phyloP scores from a whole-genome alignment of 92 coral and sea anemone genomes.

The Phenganax stokvisi region DNA sequence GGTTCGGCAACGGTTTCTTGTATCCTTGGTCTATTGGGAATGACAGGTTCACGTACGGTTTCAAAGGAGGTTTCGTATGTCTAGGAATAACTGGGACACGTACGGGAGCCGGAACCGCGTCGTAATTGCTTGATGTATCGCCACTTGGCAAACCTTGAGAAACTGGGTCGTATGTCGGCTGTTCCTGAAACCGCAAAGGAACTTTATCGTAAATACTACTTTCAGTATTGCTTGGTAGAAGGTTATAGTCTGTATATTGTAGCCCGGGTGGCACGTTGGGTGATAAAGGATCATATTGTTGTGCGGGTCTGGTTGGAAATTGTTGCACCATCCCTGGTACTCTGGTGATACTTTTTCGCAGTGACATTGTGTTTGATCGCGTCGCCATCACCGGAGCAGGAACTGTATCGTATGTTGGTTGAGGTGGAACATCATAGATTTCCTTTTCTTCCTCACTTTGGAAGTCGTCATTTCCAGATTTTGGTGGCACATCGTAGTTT shows the following conservation, averaged over 20 bases:
- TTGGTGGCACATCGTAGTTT: neutral
- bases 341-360: no score
- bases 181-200: neutral
- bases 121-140: neutral
- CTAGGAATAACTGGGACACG: neutral
- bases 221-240: neutral
- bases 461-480: neutral
- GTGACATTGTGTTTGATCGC: neutral
- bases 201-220: neutral
- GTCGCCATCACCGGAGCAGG: neutral
- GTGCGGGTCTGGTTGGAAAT: neutral
- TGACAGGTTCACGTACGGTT: constrained; percentile 14
- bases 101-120: neutral
- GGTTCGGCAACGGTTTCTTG: constrained; percentile 33
- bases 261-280: neutral
- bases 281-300: neutral
- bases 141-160: no score
- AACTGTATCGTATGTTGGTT: constrained; percentile 6
- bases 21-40: neutral
- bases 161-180: constrained; percentile 5
- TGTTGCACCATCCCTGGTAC: neutral
- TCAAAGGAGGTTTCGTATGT: neutral
- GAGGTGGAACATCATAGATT: neutral
- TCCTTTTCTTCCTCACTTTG: neutral
- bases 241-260: constrained; percentile 6